These are phyloP conservation scores for Eueides isabella DNA, from an alignment of 1,140 invertebrate genomes.

Conservation along the genomic window DNA sequence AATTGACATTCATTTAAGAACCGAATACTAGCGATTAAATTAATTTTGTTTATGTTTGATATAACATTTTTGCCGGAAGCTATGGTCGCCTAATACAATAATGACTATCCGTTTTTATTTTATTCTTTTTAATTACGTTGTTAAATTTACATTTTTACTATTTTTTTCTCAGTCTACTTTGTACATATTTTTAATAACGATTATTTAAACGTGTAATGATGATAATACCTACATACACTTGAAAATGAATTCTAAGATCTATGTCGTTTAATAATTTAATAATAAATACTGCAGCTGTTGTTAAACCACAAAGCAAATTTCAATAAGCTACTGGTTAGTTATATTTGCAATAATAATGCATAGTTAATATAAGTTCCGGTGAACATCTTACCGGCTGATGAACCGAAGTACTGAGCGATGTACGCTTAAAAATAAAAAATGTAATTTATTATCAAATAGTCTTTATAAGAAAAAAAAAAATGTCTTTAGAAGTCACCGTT, in stretches of 20 bases:
- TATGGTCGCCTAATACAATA: too few species aligned
- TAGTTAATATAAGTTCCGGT: slow-evolving; percentile 21
- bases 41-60: neutral
- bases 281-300: slow-evolving; percentile 1
- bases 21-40: neutral
- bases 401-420: slow-evolving; percentile 76
- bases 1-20: neutral
- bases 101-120: too few species aligned
- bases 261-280: neutral
- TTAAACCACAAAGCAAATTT: neutral
- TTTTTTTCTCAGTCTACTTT: too few species aligned
- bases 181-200: too few species aligned
- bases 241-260: neutral
- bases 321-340: slow-evolving; percentile 1
- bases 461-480: neutral
- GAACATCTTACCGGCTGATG: slow-evolving; percentile 61
- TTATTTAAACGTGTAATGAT: neutral
- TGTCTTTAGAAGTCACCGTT: neutral
- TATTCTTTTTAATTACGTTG: too few species aligned
- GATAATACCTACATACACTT: neutral
- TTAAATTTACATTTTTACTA: too few species aligned
- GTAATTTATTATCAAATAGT: slow-evolving; percentile 3
- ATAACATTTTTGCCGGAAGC: neutral
- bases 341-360: neutral
- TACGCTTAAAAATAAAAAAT: slow-evolving; percentile 68